Base-by-base conservation (phyloP, 2,888 invertebrate species). In the Melipona bicolor region DNA sequence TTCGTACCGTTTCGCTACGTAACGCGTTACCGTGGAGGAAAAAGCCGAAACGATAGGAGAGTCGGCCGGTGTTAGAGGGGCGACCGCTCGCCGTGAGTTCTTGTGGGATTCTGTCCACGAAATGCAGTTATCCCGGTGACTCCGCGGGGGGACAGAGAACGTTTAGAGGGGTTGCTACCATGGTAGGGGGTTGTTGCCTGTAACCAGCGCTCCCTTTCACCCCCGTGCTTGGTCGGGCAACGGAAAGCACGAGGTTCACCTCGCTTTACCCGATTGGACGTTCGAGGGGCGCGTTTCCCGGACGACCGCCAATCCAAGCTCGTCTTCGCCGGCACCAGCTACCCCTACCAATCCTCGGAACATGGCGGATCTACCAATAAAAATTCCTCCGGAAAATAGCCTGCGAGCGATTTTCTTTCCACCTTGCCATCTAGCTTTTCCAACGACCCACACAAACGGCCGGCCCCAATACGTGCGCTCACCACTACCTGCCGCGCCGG, bases 71-170 rank as follows among this genome's bases (percentile, higher is more conserved):
- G 86, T 85, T 85, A 88, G 90, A 87, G 92, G 92, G 91, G 92
- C 90, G 88, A 88, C 89, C 91, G 93, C 87, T 93, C 94, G 91
- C 92, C 92, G 92, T 92, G 94, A 94, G 93, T 94, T 94, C 94
- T 94, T 93, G 93, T 93, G 93, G 93, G 94, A 93, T 94, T 94
- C 94, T 94, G 94, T 92, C 93, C 92, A 91, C 93, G 93, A 94
- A 94, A 94, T 94, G 93, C 92, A 94, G 94, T 94, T 94, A 94
- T 93, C 93, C 92, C 90, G 89, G 91, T 91, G 93, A 92, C 92
- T 92, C 89, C 90, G 92, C 91, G 92, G 85, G 88, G 89, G 89
- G 81, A 81, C 78, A 77, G 87, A 74, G 86, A 85, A 74, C 85
- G 79, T 86, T 84, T 84, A 74, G 88, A 84, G 86, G 88, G 88